phyloP scores from a whole-genome alignment of 2,113 vertebrate species.

The Eulemur macaco region DNA sequence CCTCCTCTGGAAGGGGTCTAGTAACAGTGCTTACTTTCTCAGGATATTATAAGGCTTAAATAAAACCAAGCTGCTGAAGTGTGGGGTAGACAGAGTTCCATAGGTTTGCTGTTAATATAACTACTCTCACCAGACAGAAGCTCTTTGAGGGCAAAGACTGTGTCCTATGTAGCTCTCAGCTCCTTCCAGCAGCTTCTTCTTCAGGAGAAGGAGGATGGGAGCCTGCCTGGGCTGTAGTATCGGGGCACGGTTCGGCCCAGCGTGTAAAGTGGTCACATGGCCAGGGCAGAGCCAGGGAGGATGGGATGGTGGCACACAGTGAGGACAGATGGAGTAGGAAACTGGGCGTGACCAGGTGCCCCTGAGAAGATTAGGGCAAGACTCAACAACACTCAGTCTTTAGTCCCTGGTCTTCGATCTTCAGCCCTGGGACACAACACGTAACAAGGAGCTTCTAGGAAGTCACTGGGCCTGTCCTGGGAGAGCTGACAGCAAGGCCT shows the following conservation, averaged over 20 bases:
- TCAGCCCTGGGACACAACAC: too few species aligned
- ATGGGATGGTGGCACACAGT: not conserved
- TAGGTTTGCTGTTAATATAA: not conserved
- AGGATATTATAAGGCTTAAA: not conserved
- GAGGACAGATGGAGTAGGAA: not conserved
- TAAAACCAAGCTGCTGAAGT: not conserved
- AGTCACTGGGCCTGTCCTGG: not conserved
- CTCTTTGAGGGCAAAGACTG: not conserved
- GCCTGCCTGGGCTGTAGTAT: not conserved
- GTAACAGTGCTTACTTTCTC: not conserved
- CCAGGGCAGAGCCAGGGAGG: not conserved
- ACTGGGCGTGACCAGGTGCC: not conserved
- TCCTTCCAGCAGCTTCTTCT: not conserved
- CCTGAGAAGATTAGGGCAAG: not conserved
- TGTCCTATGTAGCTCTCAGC: not conserved
- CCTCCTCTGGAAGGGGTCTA: not conserved
- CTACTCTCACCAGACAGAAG: not conserved
- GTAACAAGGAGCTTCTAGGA: not conserved
- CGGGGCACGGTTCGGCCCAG: fast-evolving
- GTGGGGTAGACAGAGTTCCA: not conserved
- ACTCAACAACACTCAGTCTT: not conserved
- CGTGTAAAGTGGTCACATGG: not conserved
- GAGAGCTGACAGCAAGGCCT: not conserved
- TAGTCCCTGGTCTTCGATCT: not conserved
- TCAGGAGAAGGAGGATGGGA: not conserved